Evolutionary conservation across 2,797 vertebrate genomes (phyloP), one percentile per base, ranked within the genome.

Genomic region (Caiman crocodilus): DNA sequence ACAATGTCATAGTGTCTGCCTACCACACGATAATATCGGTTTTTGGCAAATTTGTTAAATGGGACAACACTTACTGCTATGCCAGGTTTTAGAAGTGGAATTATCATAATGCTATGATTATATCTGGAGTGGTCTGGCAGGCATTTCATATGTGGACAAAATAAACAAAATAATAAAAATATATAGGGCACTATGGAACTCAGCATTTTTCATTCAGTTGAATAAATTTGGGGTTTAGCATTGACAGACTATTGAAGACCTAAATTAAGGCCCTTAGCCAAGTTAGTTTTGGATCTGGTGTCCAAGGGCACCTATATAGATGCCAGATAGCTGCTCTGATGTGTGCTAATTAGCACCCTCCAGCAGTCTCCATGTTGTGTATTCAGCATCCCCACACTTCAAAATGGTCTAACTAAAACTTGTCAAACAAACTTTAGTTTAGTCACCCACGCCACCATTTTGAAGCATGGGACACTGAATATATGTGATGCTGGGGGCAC

Each of bases 101-200:
- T 91, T 79, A 92, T 89, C 79, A 92, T 82, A 95, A 89, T 81
- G 91, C 90, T 95, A 94, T 95, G 63, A 93, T 93, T 91, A 76
- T 57, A 96, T 90, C 56, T 92, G 93, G 88, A 16, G 71, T 65
- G 64, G 50, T 88, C 35, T 90, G 77, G 90, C 90, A 92, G 57
- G 57, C 82, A 91, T 92, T 85, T 90, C 55, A 78, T 84, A 94
- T 95, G 87, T 69, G 55, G 65, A 7, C 32, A 93, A 90, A 96
- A 87, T 88, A 94, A 96, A 94, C 55, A 84, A 73, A 91, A 83
- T 0, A 0, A 4, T 89, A 56, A 63, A 95, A 87, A n/a, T 59
- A 61, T 60, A 80, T 1, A 78, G 26, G 83, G 88, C 76, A 79
- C 90, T 73, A 90, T 90, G 96, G 82, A 20, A 28, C 57, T 69